Evolutionary conservation across 92 coral and sea anemone species (phyloP).

Genomic region (Siderastrea radians): DNA sequence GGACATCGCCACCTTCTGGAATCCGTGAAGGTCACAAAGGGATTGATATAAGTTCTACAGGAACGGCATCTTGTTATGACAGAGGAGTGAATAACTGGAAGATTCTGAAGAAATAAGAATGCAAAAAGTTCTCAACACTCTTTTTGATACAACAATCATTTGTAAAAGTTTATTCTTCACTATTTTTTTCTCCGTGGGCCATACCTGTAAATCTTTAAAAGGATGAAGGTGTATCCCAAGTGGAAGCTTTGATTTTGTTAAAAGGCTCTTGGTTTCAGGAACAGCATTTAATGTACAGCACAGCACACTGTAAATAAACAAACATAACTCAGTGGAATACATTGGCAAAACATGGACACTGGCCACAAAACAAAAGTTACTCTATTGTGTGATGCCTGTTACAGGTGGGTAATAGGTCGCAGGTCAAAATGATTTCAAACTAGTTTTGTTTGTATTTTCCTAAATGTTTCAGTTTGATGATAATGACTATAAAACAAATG

Average conservation of each 20-base stretch:
- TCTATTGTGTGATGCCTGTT: no score
- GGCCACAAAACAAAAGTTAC: no score
- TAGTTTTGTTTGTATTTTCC: no score
- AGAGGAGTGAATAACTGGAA: conserved; percentile 97
- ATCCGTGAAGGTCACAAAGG: conserved; percentile 98
- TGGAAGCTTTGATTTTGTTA: conserved; percentile 92
- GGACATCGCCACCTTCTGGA: conserved; percentile 95
- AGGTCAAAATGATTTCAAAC: no score
- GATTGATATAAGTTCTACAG: conserved; percentile 98
- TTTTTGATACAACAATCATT: neutral
- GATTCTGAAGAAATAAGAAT: conserved; percentile 66
- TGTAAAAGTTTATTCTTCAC: neutral
- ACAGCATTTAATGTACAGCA: conserved; percentile 92
- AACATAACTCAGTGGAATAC: neutral
- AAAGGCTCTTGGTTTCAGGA: conserved; percentile 93
- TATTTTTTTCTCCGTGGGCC: conserved; percentile 9
- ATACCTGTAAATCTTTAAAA: conserved; percentile 94
- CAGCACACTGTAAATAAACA: conserved; percentile 74
- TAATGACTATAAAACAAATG: no score
- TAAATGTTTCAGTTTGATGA: no score
- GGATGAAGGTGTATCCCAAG: conserved; percentile 97
- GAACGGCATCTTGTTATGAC: conserved; percentile 98
- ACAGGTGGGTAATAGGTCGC: no score
- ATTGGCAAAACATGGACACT: no score
- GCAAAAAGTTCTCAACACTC: neutral